Evolutionary conservation across 2,888 invertebrate species (phyloP).

Genomic region (Ectobius pallidus): DNA sequence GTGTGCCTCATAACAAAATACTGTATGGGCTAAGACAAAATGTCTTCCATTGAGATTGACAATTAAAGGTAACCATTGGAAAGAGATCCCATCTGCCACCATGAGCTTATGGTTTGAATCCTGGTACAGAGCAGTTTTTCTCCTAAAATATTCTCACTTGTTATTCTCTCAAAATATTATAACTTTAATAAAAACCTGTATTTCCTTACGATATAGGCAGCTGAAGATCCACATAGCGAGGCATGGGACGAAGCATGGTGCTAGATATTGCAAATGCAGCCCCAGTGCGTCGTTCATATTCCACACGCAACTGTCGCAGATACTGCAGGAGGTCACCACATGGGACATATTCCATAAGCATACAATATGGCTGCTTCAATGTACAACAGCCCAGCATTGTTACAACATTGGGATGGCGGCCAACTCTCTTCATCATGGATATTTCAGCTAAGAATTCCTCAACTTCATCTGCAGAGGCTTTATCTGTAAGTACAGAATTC

Average conservation of each 20-base stretch:
- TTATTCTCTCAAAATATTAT: too few relatives aligned
- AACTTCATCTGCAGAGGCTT: constrained; percentile 52
- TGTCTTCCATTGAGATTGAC: too few relatives aligned
- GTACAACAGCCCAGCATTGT: constrained; percentile 77
- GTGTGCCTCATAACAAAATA: too few relatives aligned
- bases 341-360: constrained; percentile 79
- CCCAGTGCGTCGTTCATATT: constrained; percentile 38
- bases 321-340: constrained; percentile 75
- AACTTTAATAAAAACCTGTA: too few relatives aligned
- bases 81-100: too few relatives aligned
- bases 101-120: too few relatives aligned
- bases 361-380: constrained; percentile 68
- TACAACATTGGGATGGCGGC: constrained; percentile 77
- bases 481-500: constrained; percentile 52
- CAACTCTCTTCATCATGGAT: constrained; percentile 76
- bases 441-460: constrained; percentile 80
- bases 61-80: too few relatives aligned
- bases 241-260: constrained; percentile 6
- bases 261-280: background rate
- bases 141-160: too few relatives aligned
- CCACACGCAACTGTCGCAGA: constrained; percentile 50
- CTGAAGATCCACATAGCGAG: constrained; percentile 37
- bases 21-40: too few relatives aligned
- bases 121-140: too few relatives aligned
- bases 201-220: constrained; percentile 26